Conservation (phyloP, 1,140 invertebrate genomes). For the Frieseomelitta varia region DNA sequence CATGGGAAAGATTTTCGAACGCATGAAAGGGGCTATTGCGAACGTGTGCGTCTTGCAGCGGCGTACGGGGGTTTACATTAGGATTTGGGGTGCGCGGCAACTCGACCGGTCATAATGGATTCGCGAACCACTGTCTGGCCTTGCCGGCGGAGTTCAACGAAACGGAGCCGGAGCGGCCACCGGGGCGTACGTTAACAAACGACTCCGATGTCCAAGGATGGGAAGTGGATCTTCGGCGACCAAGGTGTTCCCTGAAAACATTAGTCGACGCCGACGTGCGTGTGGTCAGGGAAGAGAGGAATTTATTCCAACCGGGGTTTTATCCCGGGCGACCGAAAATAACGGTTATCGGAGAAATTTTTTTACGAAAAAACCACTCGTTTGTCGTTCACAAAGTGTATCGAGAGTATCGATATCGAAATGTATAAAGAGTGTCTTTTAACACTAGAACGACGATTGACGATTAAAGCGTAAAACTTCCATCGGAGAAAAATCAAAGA, state of each 20-base stretch:
- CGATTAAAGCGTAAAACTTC: too few species aligned
- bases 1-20: slow-evolving; percentile 69
- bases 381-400: too few species aligned
- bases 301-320: background rate
- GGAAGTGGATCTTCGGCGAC: background rate
- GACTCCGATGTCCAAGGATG: background rate
- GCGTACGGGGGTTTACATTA: slow-evolving; percentile 61
- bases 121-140: slow-evolving; percentile 62
- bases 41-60: slow-evolving; percentile 43
- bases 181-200: background rate
- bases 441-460: too few species aligned
- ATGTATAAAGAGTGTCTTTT: too few species aligned
- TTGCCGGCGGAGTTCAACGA: slow-evolving; percentile 54
- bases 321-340: too few species aligned
- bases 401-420: too few species aligned
- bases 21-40: slow-evolving; percentile 54
- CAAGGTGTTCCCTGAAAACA: background rate
- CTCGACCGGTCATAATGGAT: slow-evolving; percentile 59
- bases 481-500: too few species aligned
- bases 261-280: background rate
- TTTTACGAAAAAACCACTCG: too few species aligned
- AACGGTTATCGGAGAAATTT: too few species aligned
- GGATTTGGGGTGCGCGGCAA: slow-evolving; percentile 61
- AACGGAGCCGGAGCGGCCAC: slow-evolving; percentile 10
- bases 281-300: too few species aligned